These are phyloP conservation scores for Nowickia ferox DNA, from an alignment of 2,888 invertebrate species.

Conservation along the genomic window DNA sequence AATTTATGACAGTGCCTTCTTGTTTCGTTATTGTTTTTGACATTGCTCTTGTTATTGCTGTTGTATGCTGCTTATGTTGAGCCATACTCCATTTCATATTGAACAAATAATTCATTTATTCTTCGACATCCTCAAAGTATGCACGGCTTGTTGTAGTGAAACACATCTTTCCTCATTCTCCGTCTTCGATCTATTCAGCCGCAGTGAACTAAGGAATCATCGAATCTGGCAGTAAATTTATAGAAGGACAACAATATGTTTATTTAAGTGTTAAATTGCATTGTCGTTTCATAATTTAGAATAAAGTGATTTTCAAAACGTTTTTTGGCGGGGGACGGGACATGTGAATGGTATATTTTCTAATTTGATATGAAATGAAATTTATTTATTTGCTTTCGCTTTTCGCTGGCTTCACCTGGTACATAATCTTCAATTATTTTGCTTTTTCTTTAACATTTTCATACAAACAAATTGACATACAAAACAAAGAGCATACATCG, in stretches of 20 bases:
- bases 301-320: conserved; percentile 37
- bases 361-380: not conserved
- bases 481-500: too few species aligned
- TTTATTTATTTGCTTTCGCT: too few species aligned
- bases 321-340: conserved; percentile 11
- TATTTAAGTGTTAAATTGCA: conserved; percentile 60
- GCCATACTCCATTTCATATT: conserved; percentile 2
- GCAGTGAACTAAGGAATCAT: conserved; percentile 12
- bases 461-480: too few species aligned
- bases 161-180: conserved; percentile 4
- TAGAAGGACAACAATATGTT: conserved; percentile 59
- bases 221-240: conserved; percentile 31
- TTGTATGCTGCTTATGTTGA: conserved; percentile 8
- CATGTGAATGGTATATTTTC: conserved; percentile 23
- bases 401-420: too few species aligned
- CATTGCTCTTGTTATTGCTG: conserved; percentile 13
- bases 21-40: conserved; percentile 1
- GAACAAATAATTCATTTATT: conserved; percentile 20
- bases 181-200: conserved; percentile 5
- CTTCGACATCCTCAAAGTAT: conserved; percentile 5
- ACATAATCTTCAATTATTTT: too few species aligned
- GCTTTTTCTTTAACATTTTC: too few species aligned
- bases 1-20: conserved; percentile 50
- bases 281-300: conserved; percentile 51
- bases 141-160: conserved; percentile 14